These are phyloP conservation scores for Monarcha castaneiventris DNA, from an alignment of 2,113 vertebrate species.

Conservation along the genomic window DNA sequence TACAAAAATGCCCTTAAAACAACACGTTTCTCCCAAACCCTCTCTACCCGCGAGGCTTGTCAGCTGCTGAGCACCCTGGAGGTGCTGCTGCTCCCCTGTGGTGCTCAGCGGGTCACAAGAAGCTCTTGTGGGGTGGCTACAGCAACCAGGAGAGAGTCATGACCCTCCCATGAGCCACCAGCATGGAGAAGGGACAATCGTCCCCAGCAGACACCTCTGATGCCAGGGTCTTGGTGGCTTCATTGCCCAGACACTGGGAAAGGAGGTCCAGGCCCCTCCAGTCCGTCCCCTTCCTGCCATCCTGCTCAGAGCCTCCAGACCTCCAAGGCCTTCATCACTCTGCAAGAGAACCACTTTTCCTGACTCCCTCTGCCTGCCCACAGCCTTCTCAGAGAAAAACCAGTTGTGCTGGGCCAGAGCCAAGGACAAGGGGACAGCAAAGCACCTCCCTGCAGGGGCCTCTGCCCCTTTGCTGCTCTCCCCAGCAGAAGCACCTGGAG, in stretches of 20 bases:
- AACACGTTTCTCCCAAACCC: not conserved
- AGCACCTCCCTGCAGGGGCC: not conserved
- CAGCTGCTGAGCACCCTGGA: not conserved
- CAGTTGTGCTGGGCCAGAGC: not conserved
- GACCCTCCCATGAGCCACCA: not conserved
- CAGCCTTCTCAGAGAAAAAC: not conserved
- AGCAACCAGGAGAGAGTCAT: not conserved
- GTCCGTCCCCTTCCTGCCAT: not conserved
- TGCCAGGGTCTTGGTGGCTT: not conserved
- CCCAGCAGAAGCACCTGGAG: not conserved
- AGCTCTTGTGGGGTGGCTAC: not conserved
- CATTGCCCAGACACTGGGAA: not conserved
- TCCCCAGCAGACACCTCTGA: not conserved
- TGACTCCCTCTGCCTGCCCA: not conserved
- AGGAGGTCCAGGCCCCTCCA: not conserved
- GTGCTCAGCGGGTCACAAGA: not conserved
- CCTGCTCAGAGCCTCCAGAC: slow-evolving; percentile 31
- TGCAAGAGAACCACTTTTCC: not conserved
- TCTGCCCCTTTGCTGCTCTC: not conserved
- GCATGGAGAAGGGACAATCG: not conserved
- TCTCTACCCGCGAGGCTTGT: not conserved
- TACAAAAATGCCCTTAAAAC: slow-evolving; percentile 76
- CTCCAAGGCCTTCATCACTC: slow-evolving; percentile 12
- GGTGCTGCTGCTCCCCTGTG: not conserved
- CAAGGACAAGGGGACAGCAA: not conserved